These are phyloP conservation scores for Clarias laeviceps DNA, from an alignment of 2,797 vertebrate species.

Conservation along the genomic window DNA sequence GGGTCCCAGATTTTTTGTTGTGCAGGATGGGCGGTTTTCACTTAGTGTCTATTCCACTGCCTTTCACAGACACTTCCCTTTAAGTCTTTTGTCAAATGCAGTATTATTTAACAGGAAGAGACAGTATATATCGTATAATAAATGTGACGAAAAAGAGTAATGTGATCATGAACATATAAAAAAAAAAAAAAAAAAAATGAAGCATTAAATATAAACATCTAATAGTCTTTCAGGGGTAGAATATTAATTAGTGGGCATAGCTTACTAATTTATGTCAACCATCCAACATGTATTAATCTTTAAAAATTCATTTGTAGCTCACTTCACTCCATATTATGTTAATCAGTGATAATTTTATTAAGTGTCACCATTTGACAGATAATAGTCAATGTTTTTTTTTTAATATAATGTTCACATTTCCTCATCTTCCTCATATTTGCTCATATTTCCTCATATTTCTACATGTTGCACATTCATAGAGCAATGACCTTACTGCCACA, in stretches of 20 bases:
- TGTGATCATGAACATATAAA: background rate
- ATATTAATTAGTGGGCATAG: background rate
- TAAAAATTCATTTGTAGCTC: background rate
- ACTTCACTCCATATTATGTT: background rate
- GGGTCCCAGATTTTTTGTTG: background rate
- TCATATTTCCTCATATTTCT: background rate
- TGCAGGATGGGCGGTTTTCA: background rate
- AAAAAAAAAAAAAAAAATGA: background rate
- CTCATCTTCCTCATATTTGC: no score
- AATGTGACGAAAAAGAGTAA: background rate
- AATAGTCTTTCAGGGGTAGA: background rate
- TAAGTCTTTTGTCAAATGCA: background rate
- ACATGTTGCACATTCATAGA: background rate
- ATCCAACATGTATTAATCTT: background rate
- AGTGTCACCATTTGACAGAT: background rate
- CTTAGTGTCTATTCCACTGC: background rate
- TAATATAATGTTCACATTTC: background rate
- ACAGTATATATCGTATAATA: background rate
- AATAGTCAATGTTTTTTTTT: background rate
- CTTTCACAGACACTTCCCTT: background rate
- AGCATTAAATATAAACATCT: slow-evolving; percentile 1
- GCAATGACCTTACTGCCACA: background rate
- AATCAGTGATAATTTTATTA: background rate
- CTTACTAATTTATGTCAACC: background rate
- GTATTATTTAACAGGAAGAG: background rate